Base-by-base conservation (phyloP, 2,888 invertebrate species). In the Nemotelus pantherinus region DNA sequence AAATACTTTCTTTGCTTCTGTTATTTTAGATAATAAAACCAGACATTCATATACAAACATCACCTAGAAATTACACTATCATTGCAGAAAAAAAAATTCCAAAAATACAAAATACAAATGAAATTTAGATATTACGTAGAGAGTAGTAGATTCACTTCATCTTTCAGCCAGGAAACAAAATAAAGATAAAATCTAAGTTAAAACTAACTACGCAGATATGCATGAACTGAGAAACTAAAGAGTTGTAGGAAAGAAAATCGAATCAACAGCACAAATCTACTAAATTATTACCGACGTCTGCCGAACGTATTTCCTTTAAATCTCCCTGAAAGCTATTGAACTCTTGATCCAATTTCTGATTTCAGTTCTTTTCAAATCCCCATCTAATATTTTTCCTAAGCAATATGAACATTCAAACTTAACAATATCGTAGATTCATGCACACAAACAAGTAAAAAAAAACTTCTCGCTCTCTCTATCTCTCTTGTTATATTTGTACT, bases 401-500 rank as follows among this genome's bases (percentile, higher is more conserved):
- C 25, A 25, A 25, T 25, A 25, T 25, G 25, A 25, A 25, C 25
- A 25, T 25, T 25, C 25, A 25, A 25, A 25, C 25, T 25, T 25
- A 25, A 25, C 25, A n/a, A 58, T 25, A 63, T 41, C 6, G 43
- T 65, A 65, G 65, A 47, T 65, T 25, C 47, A 65, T 65, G 65
- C 65, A 65, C 65, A 65, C 47, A 9, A 44, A 9, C 25, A 25
- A 25, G 25, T 25, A 25, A 25, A 25, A 25, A n/a, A 25, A 25
- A 25, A 25, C 25, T 25, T 5, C 65, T 65, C 47, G n/a, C 65
- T 10, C 65, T 65, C 7, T 65, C 65, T 63, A n/a, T 68, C 53
- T 68, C 68, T 68, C 68, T 68, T 68, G 68, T 68, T 68, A 68
- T 68, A 68, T 68, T 68, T 68, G 68, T 68, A 68, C 68, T 50